phyloP scores from a whole-genome alignment of 2,113 vertebrate genomes.

The Gadus chalcogrammus region DNA sequence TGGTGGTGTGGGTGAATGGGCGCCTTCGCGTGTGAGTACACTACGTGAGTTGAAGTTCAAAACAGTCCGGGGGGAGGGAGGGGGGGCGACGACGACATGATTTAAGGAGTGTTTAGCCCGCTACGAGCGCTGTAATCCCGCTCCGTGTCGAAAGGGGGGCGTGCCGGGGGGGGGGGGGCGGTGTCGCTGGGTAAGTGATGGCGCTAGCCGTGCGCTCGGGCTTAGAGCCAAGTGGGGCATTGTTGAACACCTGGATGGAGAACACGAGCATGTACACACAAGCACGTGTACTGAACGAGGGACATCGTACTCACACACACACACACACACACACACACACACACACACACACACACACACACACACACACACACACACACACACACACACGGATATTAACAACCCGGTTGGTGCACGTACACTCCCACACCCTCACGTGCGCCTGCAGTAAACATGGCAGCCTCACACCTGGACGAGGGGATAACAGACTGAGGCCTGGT shows the following conservation, averaged over 20 bases:
- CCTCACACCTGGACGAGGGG: constrained; percentile 55
- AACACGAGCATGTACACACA: constrained; percentile 24
- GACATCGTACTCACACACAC: no score
- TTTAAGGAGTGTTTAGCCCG: no score
- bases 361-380: no score
- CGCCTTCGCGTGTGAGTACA: not conserved
- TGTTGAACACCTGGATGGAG: constrained; percentile 51
- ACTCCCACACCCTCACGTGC: constrained; percentile 5
- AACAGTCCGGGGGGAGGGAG: no score
- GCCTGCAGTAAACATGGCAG: constrained; percentile 29
- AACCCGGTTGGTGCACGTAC: not conserved
- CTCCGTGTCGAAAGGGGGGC: no score
- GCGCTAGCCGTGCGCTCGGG: constrained; percentile 29
- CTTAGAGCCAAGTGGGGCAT: constrained; percentile 24
- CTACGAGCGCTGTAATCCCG: no score
- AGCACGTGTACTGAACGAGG: not conserved
- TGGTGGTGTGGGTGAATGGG: not conserved
- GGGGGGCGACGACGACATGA: not conserved
- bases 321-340: no score
- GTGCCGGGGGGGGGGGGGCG: no score
- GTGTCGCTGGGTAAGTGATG: constrained; percentile 12
- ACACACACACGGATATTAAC: no score
- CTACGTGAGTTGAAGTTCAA: constrained; percentile 17
- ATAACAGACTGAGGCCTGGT: constrained; percentile 39
- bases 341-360: no score